A percentile compares a stretch with the other conserved stretches of the same genome.
phyloP scores from a whole-genome alignment of 2,888 invertebrate genomes.

The Drosophila peninsularis region DNA sequence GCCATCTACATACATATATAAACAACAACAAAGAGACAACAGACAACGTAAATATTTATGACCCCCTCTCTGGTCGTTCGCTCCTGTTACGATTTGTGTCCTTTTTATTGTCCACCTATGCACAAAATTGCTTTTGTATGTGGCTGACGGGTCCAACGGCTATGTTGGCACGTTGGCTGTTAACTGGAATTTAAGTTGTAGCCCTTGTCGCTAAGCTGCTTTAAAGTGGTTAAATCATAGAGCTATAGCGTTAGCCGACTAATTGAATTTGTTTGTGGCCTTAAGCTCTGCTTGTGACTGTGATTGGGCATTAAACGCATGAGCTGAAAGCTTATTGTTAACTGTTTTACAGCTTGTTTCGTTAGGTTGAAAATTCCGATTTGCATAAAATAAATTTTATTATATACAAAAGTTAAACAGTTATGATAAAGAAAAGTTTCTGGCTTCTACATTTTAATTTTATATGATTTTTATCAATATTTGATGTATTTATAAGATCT shows the following conservation, averaged over 20 bases:
- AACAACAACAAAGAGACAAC: neutral
- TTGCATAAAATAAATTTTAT: too few relatives aligned
- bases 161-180: slow-evolving; percentile 13
- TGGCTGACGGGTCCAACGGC: neutral
- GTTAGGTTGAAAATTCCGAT: too few relatives aligned
- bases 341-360: too few relatives aligned
- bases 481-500: too few relatives aligned
- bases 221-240: neutral
- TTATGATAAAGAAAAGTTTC: too few relatives aligned
- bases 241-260: neutral
- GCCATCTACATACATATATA: slow-evolving; percentile 4
- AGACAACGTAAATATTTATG: slow-evolving; percentile 35
- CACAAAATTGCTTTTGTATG: slow-evolving; percentile 9
- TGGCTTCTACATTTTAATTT: too few relatives aligned
- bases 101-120: slow-evolving; percentile 49
- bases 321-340: neutral
- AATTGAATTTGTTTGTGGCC: neutral
- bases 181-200: slow-evolving; percentile 3
- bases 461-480: too few relatives aligned
- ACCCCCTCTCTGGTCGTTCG: slow-evolving; percentile 4
- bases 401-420: too few relatives aligned
- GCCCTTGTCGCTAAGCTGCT: neutral
- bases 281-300: neutral
- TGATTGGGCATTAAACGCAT: neutral
- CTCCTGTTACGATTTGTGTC: slow-evolving; percentile 26